These are phyloP conservation scores for Hyles lineata DNA, from an alignment of 2,888 invertebrate genomes.

Conservation along the genomic window DNA sequence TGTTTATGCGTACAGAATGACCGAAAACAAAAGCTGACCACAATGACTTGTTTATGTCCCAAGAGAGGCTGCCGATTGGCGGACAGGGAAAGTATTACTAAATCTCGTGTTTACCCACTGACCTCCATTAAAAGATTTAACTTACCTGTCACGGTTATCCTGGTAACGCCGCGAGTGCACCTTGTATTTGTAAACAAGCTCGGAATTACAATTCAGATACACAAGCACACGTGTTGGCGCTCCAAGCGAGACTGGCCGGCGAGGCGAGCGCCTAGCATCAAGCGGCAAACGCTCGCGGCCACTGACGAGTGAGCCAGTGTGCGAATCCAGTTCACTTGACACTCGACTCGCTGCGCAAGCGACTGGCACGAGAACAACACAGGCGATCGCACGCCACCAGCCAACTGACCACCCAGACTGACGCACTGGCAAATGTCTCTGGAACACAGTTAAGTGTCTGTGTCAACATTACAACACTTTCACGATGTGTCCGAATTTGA, in stretches of 20 bases:
- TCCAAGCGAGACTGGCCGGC: conserved; percentile 65
- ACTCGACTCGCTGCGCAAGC: conserved; percentile 39
- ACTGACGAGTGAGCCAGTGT: conserved; percentile 41
- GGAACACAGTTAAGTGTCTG: background rate
- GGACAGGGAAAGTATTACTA: conserved; percentile 21
- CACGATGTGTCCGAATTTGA: background rate
- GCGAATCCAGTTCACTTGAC: conserved; percentile 72
- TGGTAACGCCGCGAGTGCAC: conserved; percentile 63
- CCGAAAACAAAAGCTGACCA: conserved; percentile 67
- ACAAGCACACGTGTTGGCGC: conserved; percentile 65
- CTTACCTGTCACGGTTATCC: conserved; percentile 76
- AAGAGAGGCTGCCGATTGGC: background rate
- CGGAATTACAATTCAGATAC: conserved; percentile 40
- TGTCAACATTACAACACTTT: conserved; percentile 5
- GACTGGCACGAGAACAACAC: conserved; percentile 7
- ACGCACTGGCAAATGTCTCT: background rate
- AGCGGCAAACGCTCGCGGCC: conserved; percentile 44
- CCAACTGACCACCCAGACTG: conserved; percentile 45
- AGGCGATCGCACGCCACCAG: background rate
- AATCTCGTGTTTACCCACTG: conserved; percentile 49
- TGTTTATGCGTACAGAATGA: conserved; percentile 51
- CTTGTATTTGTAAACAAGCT: conserved; percentile 75
- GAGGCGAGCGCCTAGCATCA: conserved; percentile 35
- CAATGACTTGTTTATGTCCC: conserved; percentile 41
- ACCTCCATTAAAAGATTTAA: conserved; percentile 64